Conservation (phyloP, 2,113 vertebrate genomes). For the Ariopsis seemanni region DNA sequence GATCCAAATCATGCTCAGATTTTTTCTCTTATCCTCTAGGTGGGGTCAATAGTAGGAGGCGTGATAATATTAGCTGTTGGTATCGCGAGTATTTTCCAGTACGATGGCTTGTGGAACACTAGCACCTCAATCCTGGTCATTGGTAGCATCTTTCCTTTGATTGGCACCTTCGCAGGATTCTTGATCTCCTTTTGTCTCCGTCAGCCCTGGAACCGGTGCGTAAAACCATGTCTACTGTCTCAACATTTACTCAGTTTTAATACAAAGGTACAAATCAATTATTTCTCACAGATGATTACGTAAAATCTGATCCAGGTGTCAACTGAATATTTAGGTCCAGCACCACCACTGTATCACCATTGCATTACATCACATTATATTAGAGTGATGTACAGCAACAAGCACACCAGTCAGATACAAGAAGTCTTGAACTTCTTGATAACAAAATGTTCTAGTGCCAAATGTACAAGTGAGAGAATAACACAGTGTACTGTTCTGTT, state of each 20-base stretch:
- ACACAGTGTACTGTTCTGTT: too few relatives aligned
- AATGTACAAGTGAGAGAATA: too few relatives aligned
- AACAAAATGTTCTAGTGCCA: too few relatives aligned
- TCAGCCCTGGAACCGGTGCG: slow-evolving; percentile 67
- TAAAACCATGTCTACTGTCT: neutral
- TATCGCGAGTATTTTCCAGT: slow-evolving; percentile 57
- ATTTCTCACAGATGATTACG: neutral
- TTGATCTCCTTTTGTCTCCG: slow-evolving; percentile 61
- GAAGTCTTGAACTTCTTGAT: too few relatives aligned
- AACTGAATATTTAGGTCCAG: neutral
- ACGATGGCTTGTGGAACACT: slow-evolving; percentile 60
- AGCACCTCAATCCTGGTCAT: slow-evolving; percentile 61
- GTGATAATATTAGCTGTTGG: slow-evolving; percentile 59
- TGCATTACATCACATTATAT: too few relatives aligned
- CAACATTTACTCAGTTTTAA: neutral
- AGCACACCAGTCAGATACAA: too few relatives aligned
- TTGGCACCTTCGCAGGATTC: slow-evolving; percentile 64
- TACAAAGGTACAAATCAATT: neutral
- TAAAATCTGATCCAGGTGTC: neutral
- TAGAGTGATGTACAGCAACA: too few relatives aligned
- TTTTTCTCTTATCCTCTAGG: slow-evolving; percentile 47
- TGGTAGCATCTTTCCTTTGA: slow-evolving; percentile 64
- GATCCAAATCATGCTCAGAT: neutral
- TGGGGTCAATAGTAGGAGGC: slow-evolving; percentile 58
- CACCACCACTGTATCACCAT: neutral